Evolutionary conservation across 2,888 invertebrate species (phyloP).

Genomic region (Amphipyra tragopoginis): DNA sequence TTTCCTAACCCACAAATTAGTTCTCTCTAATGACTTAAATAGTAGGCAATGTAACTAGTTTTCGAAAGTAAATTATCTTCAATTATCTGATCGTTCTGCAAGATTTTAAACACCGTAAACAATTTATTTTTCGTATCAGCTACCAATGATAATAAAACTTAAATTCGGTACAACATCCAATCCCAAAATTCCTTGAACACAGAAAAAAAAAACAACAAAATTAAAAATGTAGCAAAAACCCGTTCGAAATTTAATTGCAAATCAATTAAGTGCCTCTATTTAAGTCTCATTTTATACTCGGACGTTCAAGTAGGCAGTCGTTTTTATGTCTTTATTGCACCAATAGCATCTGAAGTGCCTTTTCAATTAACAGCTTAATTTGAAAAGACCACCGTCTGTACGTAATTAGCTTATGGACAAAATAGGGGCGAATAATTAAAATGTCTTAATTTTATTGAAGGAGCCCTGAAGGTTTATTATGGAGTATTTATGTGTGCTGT

Average conservation of each 20-base stretch:
- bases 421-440: constrained; percentile 87
- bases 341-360: constrained; percentile 81
- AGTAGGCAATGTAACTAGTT: neutral
- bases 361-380: constrained; percentile 87
- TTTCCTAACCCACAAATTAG: neutral
- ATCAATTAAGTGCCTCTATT: constrained; percentile 73
- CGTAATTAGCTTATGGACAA: constrained; percentile 76
- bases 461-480: constrained; percentile 76
- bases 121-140: neutral
- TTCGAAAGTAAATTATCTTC: too few relatives aligned
- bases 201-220: constrained; percentile 48
- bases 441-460: constrained; percentile 88
- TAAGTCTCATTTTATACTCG: constrained; percentile 69
- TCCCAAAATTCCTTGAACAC: constrained; percentile 26
- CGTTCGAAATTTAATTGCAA: constrained; percentile 70
- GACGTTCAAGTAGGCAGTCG: constrained; percentile 84
- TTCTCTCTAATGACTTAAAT: neutral
- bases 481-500: constrained; percentile 73
- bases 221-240: constrained; percentile 59
- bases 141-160: constrained; percentile 1
- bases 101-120: neutral
- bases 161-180: neutral
- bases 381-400: constrained; percentile 85
- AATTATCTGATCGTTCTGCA: neutral
- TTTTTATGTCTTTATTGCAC: constrained; percentile 82